phyloP scores from a whole-genome alignment of 2,888 invertebrate genomes.

The Chelonus formosanus region DNA sequence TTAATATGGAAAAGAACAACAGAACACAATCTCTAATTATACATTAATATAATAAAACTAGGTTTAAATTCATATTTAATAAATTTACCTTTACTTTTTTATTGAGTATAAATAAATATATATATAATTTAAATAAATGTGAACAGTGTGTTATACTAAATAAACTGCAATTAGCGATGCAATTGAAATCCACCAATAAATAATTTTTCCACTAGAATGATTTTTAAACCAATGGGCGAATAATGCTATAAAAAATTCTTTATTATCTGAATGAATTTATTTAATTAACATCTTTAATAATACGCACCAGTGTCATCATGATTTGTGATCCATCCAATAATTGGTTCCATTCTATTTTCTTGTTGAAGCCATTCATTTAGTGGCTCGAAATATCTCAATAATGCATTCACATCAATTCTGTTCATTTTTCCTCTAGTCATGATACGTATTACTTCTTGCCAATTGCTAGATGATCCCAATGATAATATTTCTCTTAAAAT shows the following conservation, averaged over 20 bases:
- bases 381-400: slow-evolving; percentile 85
- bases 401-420: slow-evolving; percentile 78
- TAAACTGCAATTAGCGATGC: too few species aligned
- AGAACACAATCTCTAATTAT: background rate
- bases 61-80: too few species aligned
- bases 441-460: slow-evolving; percentile 77
- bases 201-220: too few species aligned
- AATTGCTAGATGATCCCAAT: slow-evolving; percentile 73
- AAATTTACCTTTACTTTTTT: too few species aligned
- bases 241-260: slow-evolving; percentile 48
- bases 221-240: slow-evolving; percentile 61
- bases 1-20: slow-evolving; percentile 76
- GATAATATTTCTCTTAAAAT: slow-evolving; percentile 73
- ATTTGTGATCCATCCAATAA: slow-evolving; percentile 80
- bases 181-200: too few species aligned
- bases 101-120: too few species aligned
- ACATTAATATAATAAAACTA: background rate
- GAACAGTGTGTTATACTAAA: too few species aligned
- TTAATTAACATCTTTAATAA: slow-evolving; percentile 45
- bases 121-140: too few species aligned
- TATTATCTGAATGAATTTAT: too few species aligned
- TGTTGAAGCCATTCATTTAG: slow-evolving; percentile 80
- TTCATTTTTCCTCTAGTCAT: slow-evolving; percentile 77
- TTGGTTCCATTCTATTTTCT: slow-evolving; percentile 76
- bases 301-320: slow-evolving; percentile 70